phyloP scores from a whole-genome alignment of 1,140 invertebrate genomes.

The Dendrolimus kikuchii region DNA sequence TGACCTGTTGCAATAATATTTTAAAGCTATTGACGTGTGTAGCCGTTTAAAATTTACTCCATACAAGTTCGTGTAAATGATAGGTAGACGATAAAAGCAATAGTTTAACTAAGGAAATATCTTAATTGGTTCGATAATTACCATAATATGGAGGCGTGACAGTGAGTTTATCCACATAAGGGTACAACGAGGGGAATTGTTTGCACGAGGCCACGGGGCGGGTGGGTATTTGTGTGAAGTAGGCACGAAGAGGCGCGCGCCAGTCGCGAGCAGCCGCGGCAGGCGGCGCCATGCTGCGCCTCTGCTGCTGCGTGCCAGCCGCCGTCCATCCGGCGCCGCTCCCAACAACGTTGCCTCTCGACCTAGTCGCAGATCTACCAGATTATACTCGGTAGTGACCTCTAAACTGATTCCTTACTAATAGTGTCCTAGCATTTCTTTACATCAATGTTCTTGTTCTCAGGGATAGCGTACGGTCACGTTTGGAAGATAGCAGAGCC shows the following conservation, averaged over 20 bases:
- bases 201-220: constrained; percentile 33
- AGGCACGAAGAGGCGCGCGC: constrained; percentile 30
- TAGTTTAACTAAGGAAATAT: too few relatives aligned
- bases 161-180: constrained; percentile 51
- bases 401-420: constrained; percentile 3
- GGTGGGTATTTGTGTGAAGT: constrained; percentile 20
- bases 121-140: constrained; percentile 16
- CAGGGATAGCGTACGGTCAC: constrained; percentile 46
- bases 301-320: constrained; percentile 43
- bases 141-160: constrained; percentile 28
- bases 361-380: constrained; percentile 58
- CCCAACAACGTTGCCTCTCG: constrained; percentile 31
- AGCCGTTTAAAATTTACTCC: too few relatives aligned
- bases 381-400: constrained; percentile 47
- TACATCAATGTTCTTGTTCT: constrained; percentile 22
- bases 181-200: constrained; percentile 7
- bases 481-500: constrained; percentile 16
- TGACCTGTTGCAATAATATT: too few relatives aligned
- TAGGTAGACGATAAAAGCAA: too few relatives aligned
- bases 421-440: too few relatives aligned
- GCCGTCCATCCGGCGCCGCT: constrained; percentile 31
- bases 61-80: too few relatives aligned
- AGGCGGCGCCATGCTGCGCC: constrained; percentile 60
- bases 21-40: too few relatives aligned
- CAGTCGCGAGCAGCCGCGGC: constrained; percentile 57